Percentiles rank a stretch among this genome's conserved stretches.
These are phyloP conservation scores for Xyrichtys novacula DNA, from an alignment of 2,797 vertebrate genomes.

Conservation along the genomic window DNA sequence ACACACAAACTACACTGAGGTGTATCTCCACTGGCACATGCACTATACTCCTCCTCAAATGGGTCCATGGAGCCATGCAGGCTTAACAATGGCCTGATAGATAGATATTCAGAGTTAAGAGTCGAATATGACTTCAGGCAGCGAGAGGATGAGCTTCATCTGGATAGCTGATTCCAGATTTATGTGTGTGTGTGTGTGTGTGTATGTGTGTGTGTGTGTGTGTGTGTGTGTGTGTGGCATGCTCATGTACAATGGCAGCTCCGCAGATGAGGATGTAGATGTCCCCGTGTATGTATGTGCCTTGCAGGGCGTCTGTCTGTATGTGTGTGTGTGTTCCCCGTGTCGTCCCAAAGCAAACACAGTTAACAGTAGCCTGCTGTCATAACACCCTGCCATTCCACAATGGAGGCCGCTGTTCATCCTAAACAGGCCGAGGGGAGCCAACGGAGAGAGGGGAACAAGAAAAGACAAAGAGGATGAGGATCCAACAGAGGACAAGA, in stretches of 20 bases:
- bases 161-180: slow-evolving; percentile 63
- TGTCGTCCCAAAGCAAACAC: slow-evolving; percentile 77
- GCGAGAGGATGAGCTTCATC: slow-evolving; percentile 71
- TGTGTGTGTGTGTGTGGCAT: slow-evolving; percentile 19
- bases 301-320: slow-evolving; percentile 53
- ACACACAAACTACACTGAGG: slow-evolving; percentile 4
- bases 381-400: slow-evolving; percentile 79
- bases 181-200: neutral
- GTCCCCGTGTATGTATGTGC: slow-evolving; percentile 61
- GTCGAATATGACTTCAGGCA: slow-evolving; percentile 64
- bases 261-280: slow-evolving; percentile 68
- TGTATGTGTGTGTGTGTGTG: slow-evolving; percentile 3
- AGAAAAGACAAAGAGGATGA: slow-evolving; percentile 24
- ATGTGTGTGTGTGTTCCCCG: slow-evolving; percentile 73
- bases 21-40: slow-evolving; percentile 39
- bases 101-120: slow-evolving; percentile 72
- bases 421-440: slow-evolving; percentile 62
- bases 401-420: slow-evolving; percentile 64
- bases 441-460: slow-evolving; percentile 44
- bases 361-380: slow-evolving; percentile 82
- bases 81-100: slow-evolving; percentile 70
- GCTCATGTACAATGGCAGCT: slow-evolving; percentile 43
- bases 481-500: slow-evolving; percentile 34
- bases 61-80: slow-evolving; percentile 61
- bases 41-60: slow-evolving; percentile 39